Evolutionary conservation across 37 sponge, comb jelly and placozoan genomes (phyloP), one percentile per base, ranked within the genome.

Genomic region (Corticium candelabrum): DNA sequence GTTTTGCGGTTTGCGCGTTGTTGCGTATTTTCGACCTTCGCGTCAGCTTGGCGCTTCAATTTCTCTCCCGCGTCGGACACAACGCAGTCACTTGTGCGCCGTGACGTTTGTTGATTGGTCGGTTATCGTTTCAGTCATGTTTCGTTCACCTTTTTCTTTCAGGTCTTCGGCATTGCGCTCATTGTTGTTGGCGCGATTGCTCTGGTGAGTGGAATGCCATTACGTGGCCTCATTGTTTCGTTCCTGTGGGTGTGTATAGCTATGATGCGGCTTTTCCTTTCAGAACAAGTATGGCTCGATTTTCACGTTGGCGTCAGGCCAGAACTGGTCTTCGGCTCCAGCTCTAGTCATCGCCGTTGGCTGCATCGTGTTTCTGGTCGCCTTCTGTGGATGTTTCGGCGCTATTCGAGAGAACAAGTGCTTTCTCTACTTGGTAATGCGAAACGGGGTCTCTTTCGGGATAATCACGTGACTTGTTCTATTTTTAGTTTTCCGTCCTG

Each of bases 331-430:
- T 11, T 50, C 62, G 15, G 62, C 15, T 21, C 62, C 62, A 21
- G 62, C 62, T 11, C 62, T 50, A 11, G 62, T 50, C 62, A 50
- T 50, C 62, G 62, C 62, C 62, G 62, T 50, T 21, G 62, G 62
- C 62, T 50, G 62, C 62, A 50, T 50, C 11, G 21, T 50, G 15
- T 50, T 50, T 21, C 15, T 50, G 62, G 21, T 50, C 62, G 62
- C 62, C 62, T 50, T 50, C 21, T 50, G 11, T 21, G 62, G 62
- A 50, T 50, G 62, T 21, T 27, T 50, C 62, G 62, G 62, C 62
- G 62, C 62, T 50, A 50, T 50, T 21, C 15, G 62, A 21, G 15
- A 50, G 21, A 50, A 50, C 62, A 11, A 21, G 11, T 21, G 15
- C 62, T 21, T 50, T 50, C 21, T 50, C 15, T 50, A 50, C 62